A percentile compares a stretch with the other conserved stretches of the same genome.
These are phyloP conservation scores for Teinopalpus imperialis DNA, from an alignment of 2,888 invertebrate species.

Conservation along the genomic window DNA sequence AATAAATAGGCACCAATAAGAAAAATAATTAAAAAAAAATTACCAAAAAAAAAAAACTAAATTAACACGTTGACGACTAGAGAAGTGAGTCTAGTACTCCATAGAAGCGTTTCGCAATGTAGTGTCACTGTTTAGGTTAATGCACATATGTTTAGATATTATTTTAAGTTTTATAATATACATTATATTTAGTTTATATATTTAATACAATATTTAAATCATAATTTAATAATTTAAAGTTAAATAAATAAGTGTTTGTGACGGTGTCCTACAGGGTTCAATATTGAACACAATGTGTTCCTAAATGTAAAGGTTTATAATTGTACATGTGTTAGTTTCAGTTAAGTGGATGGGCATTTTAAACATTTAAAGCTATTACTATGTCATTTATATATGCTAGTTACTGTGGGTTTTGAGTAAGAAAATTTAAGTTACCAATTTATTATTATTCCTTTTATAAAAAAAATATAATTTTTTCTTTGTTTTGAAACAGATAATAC, in stretches of 20 bases:
- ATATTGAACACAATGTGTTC: conserved; percentile 46
- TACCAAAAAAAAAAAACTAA: conserved; percentile 67
- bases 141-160: conserved; percentile 36
- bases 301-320: conserved; percentile 45
- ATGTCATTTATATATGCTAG: conserved; percentile 39
- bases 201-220: too few species aligned
- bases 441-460: too few species aligned
- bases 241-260: conserved; percentile 31
- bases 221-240: conserved; percentile 37
- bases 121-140: conserved; percentile 58
- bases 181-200: conserved; percentile 39
- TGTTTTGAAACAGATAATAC: too few species aligned
- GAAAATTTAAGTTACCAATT: conserved; percentile 32
- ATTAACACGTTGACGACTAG: conserved; percentile 75
- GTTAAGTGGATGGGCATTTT: conserved; percentile 60
- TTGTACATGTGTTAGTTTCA: conserved; percentile 19
- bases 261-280: conserved; percentile 56
- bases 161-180: conserved; percentile 43
- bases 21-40: conserved; percentile 58
- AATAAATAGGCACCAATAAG: conserved; percentile 75
- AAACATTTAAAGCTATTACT: conserved; percentile 79
- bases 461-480: too few species aligned
- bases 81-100: conserved; percentile 76
- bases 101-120: conserved; percentile 72
- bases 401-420: conserved; percentile 60